phyloP scores from a whole-genome alignment of 1,140 invertebrate species.

The Mercenaria mercenaria region DNA sequence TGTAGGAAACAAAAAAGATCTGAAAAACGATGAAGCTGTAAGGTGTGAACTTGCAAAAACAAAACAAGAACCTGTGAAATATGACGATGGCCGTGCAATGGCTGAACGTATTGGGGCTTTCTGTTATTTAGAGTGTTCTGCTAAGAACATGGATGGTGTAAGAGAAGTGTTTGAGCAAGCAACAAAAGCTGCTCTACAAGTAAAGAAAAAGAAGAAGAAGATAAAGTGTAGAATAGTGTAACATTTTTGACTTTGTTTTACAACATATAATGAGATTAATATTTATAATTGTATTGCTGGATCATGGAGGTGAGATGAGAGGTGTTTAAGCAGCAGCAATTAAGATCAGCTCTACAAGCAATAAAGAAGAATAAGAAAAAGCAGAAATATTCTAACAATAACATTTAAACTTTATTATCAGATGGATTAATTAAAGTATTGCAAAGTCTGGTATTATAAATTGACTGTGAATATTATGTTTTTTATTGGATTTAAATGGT shows the following conservation, averaged over 20 bases:
- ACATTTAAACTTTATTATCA: too few species aligned
- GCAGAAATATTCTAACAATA: too few species aligned
- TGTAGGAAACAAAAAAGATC: constrained; percentile 83
- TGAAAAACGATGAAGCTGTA: constrained; percentile 98
- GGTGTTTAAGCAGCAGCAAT: too few species aligned
- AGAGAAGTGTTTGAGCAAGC: constrained; percentile 99
- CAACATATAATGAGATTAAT: too few species aligned
- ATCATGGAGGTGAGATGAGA: too few species aligned
- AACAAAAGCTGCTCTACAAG: constrained; percentile 98
- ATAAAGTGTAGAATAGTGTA: constrained; percentile 46
- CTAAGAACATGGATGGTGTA: constrained; percentile 99
- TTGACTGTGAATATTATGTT: too few species aligned
- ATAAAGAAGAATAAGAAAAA: too few species aligned
- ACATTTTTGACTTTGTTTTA: not conserved
- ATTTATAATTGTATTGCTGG: too few species aligned
- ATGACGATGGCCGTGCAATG: constrained; percentile 98
- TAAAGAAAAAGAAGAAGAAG: constrained; percentile 84
- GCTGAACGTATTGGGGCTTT: constrained; percentile 99
- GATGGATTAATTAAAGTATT: too few species aligned
- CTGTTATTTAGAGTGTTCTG: constrained; percentile 99
- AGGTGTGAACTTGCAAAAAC: constrained; percentile 98
- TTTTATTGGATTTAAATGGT: too few species aligned
- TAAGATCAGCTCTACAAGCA: too few species aligned
- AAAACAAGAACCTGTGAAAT: constrained; percentile 99
- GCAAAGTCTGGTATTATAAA: too few species aligned